Conservation (phyloP, 2,797 vertebrate species). For the Microctenopoma stevenorrisi region DNA sequence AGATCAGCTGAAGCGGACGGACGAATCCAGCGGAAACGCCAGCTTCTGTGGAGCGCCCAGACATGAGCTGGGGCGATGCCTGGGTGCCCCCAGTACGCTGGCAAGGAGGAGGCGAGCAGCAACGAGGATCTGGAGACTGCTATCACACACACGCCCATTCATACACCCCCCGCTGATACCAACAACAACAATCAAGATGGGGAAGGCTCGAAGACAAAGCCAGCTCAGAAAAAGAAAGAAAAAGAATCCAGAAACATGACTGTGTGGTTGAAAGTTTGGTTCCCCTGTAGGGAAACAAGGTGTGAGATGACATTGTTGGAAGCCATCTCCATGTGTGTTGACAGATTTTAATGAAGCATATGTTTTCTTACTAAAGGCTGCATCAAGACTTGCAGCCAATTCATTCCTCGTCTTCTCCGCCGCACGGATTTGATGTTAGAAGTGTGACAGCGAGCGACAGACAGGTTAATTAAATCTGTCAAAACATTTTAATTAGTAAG, state of each 20-base stretch:
- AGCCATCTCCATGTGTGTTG: conserved; percentile 59
- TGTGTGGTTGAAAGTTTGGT: conserved; percentile 37
- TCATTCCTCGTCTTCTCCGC: conserved; percentile 59
- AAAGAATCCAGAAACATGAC: conserved; percentile 5
- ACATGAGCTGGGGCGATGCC: conserved; percentile 66
- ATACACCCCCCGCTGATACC: conserved; percentile 6
- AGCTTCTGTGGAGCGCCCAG: conserved; percentile 56
- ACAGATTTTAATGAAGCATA: conserved; percentile 85
- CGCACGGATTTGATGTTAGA: conserved; percentile 55
- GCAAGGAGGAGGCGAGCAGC: conserved; percentile 57
- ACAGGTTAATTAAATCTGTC: conserved; percentile 66
- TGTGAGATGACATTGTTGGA: conserved; percentile 62
- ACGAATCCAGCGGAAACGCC: conserved; percentile 53
- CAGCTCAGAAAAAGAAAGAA: conserved; percentile 8
- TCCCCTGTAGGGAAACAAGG: conserved; percentile 43
- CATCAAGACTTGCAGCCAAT: conserved; percentile 58
- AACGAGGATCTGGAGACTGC: conserved; percentile 75
- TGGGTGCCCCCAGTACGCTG: conserved; percentile 57
- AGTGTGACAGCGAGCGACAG: conserved; percentile 55
- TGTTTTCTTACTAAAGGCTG: conserved; percentile 70
- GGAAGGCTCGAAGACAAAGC: conserved; percentile 28
- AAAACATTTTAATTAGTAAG: conserved; percentile 61
- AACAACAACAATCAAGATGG: conserved; percentile 13
- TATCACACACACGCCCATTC: conserved; percentile 25
- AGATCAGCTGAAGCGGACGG: conserved; percentile 33